Evolutionary conservation across 2,888 invertebrate species (phyloP).

Genomic region (Drosophila paramelanica): DNA sequence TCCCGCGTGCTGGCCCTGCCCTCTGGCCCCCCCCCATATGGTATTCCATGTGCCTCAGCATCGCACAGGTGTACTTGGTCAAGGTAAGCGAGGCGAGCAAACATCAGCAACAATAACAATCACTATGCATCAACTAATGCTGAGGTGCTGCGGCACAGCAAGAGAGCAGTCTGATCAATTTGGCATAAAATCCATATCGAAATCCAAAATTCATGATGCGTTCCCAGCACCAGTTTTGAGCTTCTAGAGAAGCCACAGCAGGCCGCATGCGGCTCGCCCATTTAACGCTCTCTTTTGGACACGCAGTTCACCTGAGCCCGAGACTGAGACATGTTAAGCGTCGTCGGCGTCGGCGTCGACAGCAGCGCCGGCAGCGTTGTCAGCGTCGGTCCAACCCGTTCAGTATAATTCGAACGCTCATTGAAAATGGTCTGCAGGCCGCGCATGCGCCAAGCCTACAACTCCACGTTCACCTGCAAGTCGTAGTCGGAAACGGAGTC

Average conservation of each 20-base stretch:
- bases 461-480: slow-evolving; percentile 41
- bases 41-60: background rate
- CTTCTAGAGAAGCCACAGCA: slow-evolving; percentile 49
- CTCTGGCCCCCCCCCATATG: slow-evolving; percentile 6
- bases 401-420: slow-evolving; percentile 76
- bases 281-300: slow-evolving; percentile 46
- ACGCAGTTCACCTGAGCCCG: slow-evolving; percentile 25
- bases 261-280: background rate
- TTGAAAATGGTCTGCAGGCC: slow-evolving; percentile 76
- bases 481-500: slow-evolving; percentile 17
- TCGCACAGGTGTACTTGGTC: slow-evolving; percentile 64
- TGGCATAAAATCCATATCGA: slow-evolving; percentile 47
- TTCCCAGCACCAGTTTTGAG: slow-evolving; percentile 25
- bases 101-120: slow-evolving; percentile 12
- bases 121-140: slow-evolving; percentile 24
- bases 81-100: slow-evolving; percentile 59
- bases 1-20: background rate
- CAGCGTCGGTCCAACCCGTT: slow-evolving; percentile 45
- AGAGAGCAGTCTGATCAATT: slow-evolving; percentile 25
- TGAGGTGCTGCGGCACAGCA: background rate
- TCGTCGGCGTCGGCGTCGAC: slow-evolving; percentile 11
- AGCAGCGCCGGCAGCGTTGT: slow-evolving; percentile 22
- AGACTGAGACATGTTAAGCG: slow-evolving; percentile 9
- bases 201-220: slow-evolving; percentile 13
- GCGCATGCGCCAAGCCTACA: slow-evolving; percentile 69